A percentile compares a stretch with the other conserved stretches of the same genome.
Evolutionary conservation across 2,888 invertebrate genomes (phyloP).

Genomic region (Caenorhabditis macrosperma): DNA sequence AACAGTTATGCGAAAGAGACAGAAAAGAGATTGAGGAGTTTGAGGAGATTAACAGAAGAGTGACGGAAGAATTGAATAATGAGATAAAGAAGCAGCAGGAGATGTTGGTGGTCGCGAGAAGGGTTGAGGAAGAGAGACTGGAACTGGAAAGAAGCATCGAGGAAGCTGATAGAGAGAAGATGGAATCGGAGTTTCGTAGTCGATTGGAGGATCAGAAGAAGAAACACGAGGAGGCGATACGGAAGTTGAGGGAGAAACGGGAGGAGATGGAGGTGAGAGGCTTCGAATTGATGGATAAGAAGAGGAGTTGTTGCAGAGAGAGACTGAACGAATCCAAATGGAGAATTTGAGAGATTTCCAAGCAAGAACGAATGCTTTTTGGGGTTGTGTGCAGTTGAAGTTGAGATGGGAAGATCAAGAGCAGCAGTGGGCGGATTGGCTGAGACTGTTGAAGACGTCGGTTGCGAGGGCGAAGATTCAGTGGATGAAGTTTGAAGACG

Average conservation of each 20-base stretch:
- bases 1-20: too few species aligned
- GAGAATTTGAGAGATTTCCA: background rate
- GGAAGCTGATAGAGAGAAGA: background rate
- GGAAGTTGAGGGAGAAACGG: background rate
- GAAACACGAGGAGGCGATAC: background rate
- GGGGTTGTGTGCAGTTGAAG: background rate
- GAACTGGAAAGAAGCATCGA: background rate
- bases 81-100: background rate
- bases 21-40: too few species aligned
- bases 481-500: background rate
- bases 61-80: too few species aligned
- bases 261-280: background rate
- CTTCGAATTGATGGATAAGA: background rate
- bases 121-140: background rate
- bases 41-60: too few species aligned
- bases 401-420: background rate
- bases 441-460: background rate
- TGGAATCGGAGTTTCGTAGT: background rate
- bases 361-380: background rate
- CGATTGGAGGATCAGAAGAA: background rate
- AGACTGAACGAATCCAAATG: background rate
- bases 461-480: background rate
- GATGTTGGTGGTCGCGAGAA: background rate
- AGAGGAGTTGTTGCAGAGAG: conserved; percentile 2
- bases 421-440: background rate